These are phyloP conservation scores for Trichogramma evanescens DNA, from an alignment of 2,888 invertebrate species.

Conservation along the genomic window DNA sequence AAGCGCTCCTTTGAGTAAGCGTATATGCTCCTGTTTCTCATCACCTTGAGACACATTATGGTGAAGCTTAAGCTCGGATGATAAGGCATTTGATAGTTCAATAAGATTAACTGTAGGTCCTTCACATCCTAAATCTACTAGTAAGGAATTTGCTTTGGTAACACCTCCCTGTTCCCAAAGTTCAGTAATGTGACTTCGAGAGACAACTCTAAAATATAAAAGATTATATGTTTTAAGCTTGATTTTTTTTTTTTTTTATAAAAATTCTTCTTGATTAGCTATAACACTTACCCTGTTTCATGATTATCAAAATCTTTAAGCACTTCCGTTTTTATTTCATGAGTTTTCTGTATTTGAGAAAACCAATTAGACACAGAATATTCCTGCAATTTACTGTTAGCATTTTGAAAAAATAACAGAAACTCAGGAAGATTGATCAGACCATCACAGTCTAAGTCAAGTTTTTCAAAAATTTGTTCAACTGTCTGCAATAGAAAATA, in stretches of 20 bases:
- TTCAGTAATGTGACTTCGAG: conserved; percentile 52
- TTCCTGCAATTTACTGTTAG: conserved; percentile 34
- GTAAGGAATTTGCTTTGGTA: conserved; percentile 56
- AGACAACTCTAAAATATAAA: conserved; percentile 23
- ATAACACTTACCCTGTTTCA: conserved; percentile 19
- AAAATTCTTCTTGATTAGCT: background rate
- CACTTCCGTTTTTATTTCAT: conserved; percentile 1
- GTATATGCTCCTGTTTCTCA: conserved; percentile 45
- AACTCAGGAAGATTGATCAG: conserved; percentile 62
- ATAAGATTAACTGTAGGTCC: conserved; percentile 53
- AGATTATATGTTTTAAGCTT: background rate
- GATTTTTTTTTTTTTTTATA: background rate
- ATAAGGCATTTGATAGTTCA: conserved; percentile 62
- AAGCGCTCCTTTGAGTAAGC: conserved; percentile 59
- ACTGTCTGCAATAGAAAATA: conserved; percentile 43
- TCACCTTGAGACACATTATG: conserved; percentile 43
- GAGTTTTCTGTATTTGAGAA: background rate
- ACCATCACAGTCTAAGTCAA: conserved; percentile 58
- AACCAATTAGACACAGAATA: conserved; percentile 31
- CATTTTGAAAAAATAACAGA: conserved; percentile 55
- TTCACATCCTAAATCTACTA: conserved; percentile 63
- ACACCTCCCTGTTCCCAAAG: conserved; percentile 70
- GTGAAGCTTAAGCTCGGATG: conserved; percentile 57
- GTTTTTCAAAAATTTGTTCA: conserved; percentile 59
- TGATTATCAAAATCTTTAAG: conserved; percentile 30